Evolutionary conservation across 2,888 invertebrate genomes (phyloP).

Genomic region (Caenorhabditis wallacei): DNA sequence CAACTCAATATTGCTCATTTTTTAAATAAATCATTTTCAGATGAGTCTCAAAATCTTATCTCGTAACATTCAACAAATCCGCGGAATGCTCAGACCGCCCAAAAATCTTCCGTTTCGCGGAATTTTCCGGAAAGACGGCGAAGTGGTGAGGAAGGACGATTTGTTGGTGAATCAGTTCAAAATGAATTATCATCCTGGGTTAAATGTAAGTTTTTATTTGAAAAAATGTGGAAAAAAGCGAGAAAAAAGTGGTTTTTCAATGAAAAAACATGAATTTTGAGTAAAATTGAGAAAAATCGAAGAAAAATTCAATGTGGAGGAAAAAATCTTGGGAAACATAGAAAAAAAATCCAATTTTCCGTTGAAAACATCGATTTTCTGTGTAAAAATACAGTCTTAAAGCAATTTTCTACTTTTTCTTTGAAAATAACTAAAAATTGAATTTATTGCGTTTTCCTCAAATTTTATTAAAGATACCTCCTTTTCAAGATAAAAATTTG

Average conservation of each 20-base stretch:
- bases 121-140: constrained; percentile 78
- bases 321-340: too few species aligned
- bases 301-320: background rate
- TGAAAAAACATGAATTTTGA: background rate
- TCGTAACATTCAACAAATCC: constrained; percentile 42
- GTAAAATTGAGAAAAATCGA: background rate
- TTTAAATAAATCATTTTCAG: constrained; percentile 35
- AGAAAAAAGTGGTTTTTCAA: background rate
- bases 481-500: too few species aligned
- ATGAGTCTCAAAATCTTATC: constrained; percentile 50
- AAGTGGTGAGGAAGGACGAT: constrained; percentile 78
- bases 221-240: background rate
- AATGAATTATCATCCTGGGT: constrained; percentile 83
- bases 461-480: too few species aligned
- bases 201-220: constrained; percentile 79
- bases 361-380: too few species aligned
- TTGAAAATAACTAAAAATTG: too few species aligned
- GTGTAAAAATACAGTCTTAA: too few species aligned
- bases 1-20: constrained; percentile 4
- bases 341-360: too few species aligned
- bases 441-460: too few species aligned
- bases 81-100: constrained; percentile 76
- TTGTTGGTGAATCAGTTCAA: constrained; percentile 79
- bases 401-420: too few species aligned
- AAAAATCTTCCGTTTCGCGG: constrained; percentile 81